A percentile compares a stretch with the other conserved stretches of the same genome.
Evolutionary conservation across 2,797 vertebrate genomes (phyloP).

Genomic region (Etheostoma nigrum): DNA sequence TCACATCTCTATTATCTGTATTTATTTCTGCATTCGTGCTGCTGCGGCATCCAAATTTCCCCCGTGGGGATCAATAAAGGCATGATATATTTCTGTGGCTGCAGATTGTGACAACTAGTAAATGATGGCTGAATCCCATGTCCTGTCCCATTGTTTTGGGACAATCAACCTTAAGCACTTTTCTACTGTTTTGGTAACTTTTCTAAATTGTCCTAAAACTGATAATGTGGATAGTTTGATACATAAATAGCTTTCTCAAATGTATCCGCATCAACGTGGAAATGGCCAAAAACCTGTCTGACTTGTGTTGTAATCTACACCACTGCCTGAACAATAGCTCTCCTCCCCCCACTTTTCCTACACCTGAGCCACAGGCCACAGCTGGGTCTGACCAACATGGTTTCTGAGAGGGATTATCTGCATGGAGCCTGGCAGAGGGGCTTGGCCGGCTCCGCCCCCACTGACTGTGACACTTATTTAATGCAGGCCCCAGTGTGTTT

Average conservation of each 20-base stretch:
- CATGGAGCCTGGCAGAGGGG: conserved; percentile 64
- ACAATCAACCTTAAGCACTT: not conserved
- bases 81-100: not conserved
- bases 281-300: conserved; percentile 4
- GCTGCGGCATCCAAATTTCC: no score
- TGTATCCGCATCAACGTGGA: not conserved
- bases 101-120: not conserved
- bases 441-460: conserved; percentile 60
- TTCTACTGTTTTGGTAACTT: not conserved
- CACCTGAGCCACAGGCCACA: conserved; percentile 72
- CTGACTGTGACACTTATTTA: conserved; percentile 82
- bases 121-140: not conserved
- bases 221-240: not conserved
- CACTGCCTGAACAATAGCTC: conserved; percentile 35
- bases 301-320: conserved; percentile 50
- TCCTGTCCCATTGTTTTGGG: not conserved
- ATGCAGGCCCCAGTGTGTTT: conserved; percentile 83
- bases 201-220: not conserved
- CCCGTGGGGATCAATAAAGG: no score
- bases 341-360: conserved; percentile 48
- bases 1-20: no score
- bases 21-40: no score
- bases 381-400: conserved; percentile 63
- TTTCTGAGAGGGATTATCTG: conserved; percentile 73
- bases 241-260: conserved; percentile 1